A percentile compares a stretch with the other conserved stretches of the same genome.
Conservation (phyloP, 23 tunicate species). For the Phallusia fumigata region DNA sequence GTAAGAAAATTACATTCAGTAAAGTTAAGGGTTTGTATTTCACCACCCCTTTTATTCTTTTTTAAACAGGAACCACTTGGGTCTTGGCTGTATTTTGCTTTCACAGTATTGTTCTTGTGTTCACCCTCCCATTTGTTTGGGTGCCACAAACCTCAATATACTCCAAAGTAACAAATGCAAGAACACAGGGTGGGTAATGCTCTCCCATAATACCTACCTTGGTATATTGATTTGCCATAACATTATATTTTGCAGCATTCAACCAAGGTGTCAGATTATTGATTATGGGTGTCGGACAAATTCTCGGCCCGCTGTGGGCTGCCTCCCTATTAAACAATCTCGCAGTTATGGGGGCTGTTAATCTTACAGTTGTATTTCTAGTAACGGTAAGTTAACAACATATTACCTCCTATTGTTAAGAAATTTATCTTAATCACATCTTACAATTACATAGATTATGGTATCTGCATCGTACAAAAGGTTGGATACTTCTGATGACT, state of each 20-base stretch:
- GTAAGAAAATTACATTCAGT: slow-evolving; percentile 4
- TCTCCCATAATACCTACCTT: neutral
- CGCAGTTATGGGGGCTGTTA: neutral
- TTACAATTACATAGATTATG: neutral
- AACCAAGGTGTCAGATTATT: slow-evolving; percentile 51
- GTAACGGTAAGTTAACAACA: neutral
- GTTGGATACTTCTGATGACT: neutral
- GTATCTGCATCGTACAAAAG: neutral
- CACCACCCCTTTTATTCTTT: neutral
- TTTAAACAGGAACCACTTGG: slow-evolving; percentile 62
- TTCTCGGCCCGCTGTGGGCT: slow-evolving; percentile 71
- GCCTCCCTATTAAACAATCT: slow-evolving; percentile 18
- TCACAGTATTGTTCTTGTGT: slow-evolving; percentile 24
- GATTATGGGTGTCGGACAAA: slow-evolving; percentile 40
- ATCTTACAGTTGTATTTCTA: neutral
- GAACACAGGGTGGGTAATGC: neutral
- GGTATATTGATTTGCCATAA: neutral
- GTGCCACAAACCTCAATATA: slow-evolving; percentile 70
- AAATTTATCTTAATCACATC: too few species aligned
- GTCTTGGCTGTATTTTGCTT: slow-evolving; percentile 43
- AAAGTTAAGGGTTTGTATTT: neutral
- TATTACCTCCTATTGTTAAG: too few species aligned
- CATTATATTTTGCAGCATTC: slow-evolving; percentile 27
- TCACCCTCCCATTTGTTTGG: slow-evolving; percentile 52
- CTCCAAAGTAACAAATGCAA: slow-evolving; percentile 63